phyloP scores from a whole-genome alignment of 2,113 vertebrate species.

The Tiliqua scincoides region DNA sequence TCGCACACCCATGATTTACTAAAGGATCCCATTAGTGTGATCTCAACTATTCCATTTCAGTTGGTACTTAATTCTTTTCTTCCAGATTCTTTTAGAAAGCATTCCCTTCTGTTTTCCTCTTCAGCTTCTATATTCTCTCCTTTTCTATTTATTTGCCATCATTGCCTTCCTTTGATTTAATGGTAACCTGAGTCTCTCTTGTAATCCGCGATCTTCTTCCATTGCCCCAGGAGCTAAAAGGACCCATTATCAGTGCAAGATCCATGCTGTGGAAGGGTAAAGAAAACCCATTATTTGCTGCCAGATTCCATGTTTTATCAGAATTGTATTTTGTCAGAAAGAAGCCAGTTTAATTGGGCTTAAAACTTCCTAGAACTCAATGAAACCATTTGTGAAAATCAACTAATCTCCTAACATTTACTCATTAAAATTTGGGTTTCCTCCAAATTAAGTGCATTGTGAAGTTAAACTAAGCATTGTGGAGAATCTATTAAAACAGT shows the following conservation, averaged over 20 bases:
- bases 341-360: neutral
- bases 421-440: neutral
- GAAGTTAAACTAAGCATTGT: too few species aligned
- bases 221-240: neutral
- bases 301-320: neutral
- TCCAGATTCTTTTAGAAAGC: neutral
- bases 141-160: neutral
- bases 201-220: neutral
- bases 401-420: neutral
- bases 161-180: neutral
- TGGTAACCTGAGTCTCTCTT: neutral
- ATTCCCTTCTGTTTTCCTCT: neutral
- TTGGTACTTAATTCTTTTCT: conserved; percentile 37
- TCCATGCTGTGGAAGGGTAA: neutral
- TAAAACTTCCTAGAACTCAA: conserved; percentile 25
- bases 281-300: conserved; percentile 25
- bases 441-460: too few species aligned
- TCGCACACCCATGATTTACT: neutral
- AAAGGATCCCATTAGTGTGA: neutral
- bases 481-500: too few species aligned
- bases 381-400: conserved; percentile 17
- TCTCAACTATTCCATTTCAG: conserved; percentile 23
- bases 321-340: conserved; percentile 18
- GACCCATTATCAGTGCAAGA: neutral
- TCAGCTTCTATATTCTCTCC: neutral